Percentiles rank a stretch among this genome's conserved stretches.
Evolutionary conservation across 2,797 vertebrate species (phyloP).

Genomic region (Sebastes kiyomatsui): DNA sequence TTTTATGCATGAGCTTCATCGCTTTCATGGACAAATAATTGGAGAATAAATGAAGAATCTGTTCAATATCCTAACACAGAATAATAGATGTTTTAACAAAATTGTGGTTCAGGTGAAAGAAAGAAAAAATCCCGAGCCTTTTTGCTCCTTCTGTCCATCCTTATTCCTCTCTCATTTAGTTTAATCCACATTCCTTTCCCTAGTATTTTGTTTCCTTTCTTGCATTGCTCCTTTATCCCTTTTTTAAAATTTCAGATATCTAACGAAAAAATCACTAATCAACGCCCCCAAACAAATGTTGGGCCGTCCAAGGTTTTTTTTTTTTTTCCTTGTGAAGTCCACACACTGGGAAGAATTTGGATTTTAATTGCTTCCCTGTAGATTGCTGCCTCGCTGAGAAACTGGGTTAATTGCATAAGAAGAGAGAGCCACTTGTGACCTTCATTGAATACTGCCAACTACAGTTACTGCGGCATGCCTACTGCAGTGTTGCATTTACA

Average conservation of each 20-base stretch:
- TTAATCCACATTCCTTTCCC: background rate
- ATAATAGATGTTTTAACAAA: background rate
- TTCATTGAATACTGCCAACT: constrained; percentile 59
- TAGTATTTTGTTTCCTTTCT: background rate
- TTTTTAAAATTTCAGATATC: background rate
- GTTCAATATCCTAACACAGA: background rate
- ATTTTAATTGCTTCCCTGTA: constrained; percentile 82
- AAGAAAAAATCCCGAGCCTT: background rate
- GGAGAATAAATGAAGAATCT: constrained; percentile 5
- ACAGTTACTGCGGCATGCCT: constrained; percentile 30
- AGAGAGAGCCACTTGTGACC: constrained; percentile 64
- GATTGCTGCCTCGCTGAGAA: constrained; percentile 70
- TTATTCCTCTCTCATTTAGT: background rate
- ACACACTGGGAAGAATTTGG: constrained; percentile 56
- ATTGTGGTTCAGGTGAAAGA: background rate
- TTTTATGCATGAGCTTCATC: constrained; percentile 16
- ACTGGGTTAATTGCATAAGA: constrained; percentile 79
- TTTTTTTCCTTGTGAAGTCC: constrained; percentile 50
- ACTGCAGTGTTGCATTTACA: constrained; percentile 23
- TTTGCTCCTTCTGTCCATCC: background rate
- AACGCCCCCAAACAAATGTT: constrained; percentile 33
- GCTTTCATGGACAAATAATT: constrained; percentile 5
- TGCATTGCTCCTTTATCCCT: background rate
- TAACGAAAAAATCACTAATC: constrained; percentile 45
- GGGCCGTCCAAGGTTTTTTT: constrained; percentile 38